Base-by-base conservation (phyloP, 1,140 invertebrate species). In the Ephestia elutella region DNA sequence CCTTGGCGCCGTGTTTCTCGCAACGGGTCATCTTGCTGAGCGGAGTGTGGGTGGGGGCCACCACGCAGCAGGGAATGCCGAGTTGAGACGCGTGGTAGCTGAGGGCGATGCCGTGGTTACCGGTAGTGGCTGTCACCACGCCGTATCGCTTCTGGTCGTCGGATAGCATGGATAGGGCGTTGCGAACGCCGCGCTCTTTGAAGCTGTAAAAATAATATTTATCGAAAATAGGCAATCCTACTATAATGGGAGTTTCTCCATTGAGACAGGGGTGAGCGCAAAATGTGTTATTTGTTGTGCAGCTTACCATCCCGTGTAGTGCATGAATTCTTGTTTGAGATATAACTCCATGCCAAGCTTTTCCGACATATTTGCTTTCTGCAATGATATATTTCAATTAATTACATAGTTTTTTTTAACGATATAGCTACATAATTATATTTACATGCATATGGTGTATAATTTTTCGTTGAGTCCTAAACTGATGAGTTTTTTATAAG, bases 311-410 rank as follows among this genome's bases (percentile, higher is more conserved):
- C 96, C 96, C 13, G 96, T 98, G 57, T 90, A 92, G 83, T 98
- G 96, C 15, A 96, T 86, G 83, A 95, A 97, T 77, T 98, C 96
- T 73, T 96, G 96, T 85, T 98, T 98, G 66, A 97, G 91, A 83
- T 92, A 98, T 17, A 98, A 87, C 25, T 97, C 92, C 91, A 97
- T 94, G 38, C 93, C 94, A 49, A 93, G 92, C n/a, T 91, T 71
- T 5, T 91, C 89, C 0, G 95, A 96, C 66, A 97, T 90, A 66
- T 94, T 92, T 48, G 73, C 75, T 75, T 63, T 76, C 80, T 83
- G 61, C 20, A 60, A 66, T 57, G 49, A 25, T 32, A 44, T 28
- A 10, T n/a, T n/a, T n/a, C n/a, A n/a, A n/a, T n/a, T n/a, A n/a
- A n/a, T n/a, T n/a, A n/a, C n/a, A n/a, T n/a, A n/a, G n/a, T n/a